These are phyloP conservation scores for Meteorus cinctellus DNA, from an alignment of 2,888 invertebrate genomes.

Conservation along the genomic window DNA sequence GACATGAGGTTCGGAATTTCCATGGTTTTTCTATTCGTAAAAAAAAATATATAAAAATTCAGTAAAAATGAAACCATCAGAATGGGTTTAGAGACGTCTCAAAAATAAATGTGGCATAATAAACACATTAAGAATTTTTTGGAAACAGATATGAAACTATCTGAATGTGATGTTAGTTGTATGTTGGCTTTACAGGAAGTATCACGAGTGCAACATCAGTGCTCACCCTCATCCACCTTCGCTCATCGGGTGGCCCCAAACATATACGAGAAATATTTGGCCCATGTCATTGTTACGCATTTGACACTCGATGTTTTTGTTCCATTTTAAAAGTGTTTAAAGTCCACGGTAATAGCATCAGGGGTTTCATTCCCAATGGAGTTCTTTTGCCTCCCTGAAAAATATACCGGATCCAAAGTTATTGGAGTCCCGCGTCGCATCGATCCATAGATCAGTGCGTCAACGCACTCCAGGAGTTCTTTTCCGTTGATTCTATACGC, in stretches of 20 bases:
- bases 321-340: slow-evolving; percentile 66
- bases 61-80: too few relatives aligned
- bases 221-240: slow-evolving; percentile 10
- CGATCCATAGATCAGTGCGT: slow-evolving; percentile 68
- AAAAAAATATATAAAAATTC: too few relatives aligned
- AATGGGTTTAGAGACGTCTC: too few relatives aligned
- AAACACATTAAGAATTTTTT: not conserved
- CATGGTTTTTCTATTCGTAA: too few relatives aligned
- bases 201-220: not conserved
- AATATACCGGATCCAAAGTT: slow-evolving; percentile 26
- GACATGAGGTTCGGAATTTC: too few relatives aligned
- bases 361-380: slow-evolving; percentile 19
- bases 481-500: slow-evolving; percentile 38
- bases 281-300: slow-evolving; percentile 62
- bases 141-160: not conserved
- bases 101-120: too few relatives aligned
- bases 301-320: slow-evolving; percentile 61
- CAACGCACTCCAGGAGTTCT: slow-evolving; percentile 67
- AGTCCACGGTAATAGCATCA: slow-evolving; percentile 58
- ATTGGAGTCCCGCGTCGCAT: slow-evolving; percentile 40
- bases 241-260: slow-evolving; percentile 61
- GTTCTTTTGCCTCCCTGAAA: slow-evolving; percentile 24
- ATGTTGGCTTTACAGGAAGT: slow-evolving; percentile 28
- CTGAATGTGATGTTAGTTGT: slow-evolving; percentile 37
- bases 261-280: slow-evolving; percentile 59